A percentile compares a stretch with the other conserved stretches of the same genome.
phyloP scores from a whole-genome alignment of 1,140 invertebrate genomes.

The Leguminivora glycinivorella region DNA sequence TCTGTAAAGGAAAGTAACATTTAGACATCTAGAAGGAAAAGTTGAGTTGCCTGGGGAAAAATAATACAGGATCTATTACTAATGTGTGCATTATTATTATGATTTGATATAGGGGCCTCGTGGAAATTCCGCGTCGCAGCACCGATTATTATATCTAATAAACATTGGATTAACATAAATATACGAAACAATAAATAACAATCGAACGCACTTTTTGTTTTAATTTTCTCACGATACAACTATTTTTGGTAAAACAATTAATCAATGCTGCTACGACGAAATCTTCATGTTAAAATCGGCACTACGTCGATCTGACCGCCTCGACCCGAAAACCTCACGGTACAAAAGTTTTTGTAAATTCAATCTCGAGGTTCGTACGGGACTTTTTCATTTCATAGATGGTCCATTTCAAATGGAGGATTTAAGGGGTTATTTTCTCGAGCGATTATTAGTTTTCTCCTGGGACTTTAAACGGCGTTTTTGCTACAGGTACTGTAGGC shows the following conservation, averaged over 20 bases:
- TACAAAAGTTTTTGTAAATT: not conserved
- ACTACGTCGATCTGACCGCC: not conserved
- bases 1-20: no score
- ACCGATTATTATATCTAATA: not conserved
- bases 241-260: not conserved
- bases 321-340: not conserved
- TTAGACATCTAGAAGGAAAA: not conserved
- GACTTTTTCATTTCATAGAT: no score
- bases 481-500: no score
- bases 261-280: not conserved
- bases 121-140: not conserved
- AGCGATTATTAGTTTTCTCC: no score
- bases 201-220: not conserved
- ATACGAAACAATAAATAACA: not conserved
- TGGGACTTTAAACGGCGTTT: no score
- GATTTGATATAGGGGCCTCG: not conserved
- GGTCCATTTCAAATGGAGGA: no score
- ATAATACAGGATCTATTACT: slow-evolving; percentile 8
- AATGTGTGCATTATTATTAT: slow-evolving; percentile 17
- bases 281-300: not conserved
- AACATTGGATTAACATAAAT: not conserved
- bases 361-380: no score
- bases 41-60: not conserved
- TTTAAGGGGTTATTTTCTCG: no score
- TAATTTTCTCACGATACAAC: not conserved